These are phyloP conservation scores for Drosophila greeni DNA, from an alignment of 2,888 invertebrate species.

Conservation along the genomic window DNA sequence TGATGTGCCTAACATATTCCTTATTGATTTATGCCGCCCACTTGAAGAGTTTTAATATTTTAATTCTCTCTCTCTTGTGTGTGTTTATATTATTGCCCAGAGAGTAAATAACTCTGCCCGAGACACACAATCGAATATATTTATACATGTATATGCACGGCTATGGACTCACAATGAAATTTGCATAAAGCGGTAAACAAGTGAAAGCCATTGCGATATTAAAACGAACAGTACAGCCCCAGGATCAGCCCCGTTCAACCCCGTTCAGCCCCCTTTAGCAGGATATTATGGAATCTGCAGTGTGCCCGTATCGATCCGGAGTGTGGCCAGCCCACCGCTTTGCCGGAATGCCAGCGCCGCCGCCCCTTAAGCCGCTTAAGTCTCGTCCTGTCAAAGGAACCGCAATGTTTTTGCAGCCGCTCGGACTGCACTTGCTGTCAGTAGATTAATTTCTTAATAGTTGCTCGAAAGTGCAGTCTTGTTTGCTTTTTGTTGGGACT, in stretches of 20 bases:
- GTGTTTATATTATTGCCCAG: slow-evolving; percentile 34
- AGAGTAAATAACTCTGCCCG: slow-evolving; percentile 15
- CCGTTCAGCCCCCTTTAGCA: background rate
- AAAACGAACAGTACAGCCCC: slow-evolving; percentile 26
- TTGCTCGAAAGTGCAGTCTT: background rate
- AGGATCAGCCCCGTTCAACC: too few species aligned
- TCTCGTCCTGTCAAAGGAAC: slow-evolving; percentile 13
- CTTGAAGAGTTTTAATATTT: slow-evolving; percentile 40
- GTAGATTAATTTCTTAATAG: slow-evolving; percentile 32
- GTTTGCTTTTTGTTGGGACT: background rate
- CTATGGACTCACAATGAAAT: slow-evolving; percentile 30
- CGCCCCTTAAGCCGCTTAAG: slow-evolving; percentile 21
- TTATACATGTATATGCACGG: background rate
- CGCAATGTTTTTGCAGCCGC: slow-evolving; percentile 22
- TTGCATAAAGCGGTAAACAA: slow-evolving; percentile 51
- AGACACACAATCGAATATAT: slow-evolving; percentile 22
- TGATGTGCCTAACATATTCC: slow-evolving; percentile 19
- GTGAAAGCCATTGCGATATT: slow-evolving; percentile 49
- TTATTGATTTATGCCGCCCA: slow-evolving; percentile 39
- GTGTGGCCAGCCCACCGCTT: too few species aligned
- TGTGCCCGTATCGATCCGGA: slow-evolving; percentile 25
- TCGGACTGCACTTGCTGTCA: background rate
- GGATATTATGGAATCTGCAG: slow-evolving; percentile 43
- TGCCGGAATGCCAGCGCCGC: too few species aligned
- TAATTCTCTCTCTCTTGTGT: slow-evolving; percentile 15